Evolutionary conservation across 2,113 vertebrate species (phyloP).

Genomic region (Phalacrocorax pelagicus): DNA sequence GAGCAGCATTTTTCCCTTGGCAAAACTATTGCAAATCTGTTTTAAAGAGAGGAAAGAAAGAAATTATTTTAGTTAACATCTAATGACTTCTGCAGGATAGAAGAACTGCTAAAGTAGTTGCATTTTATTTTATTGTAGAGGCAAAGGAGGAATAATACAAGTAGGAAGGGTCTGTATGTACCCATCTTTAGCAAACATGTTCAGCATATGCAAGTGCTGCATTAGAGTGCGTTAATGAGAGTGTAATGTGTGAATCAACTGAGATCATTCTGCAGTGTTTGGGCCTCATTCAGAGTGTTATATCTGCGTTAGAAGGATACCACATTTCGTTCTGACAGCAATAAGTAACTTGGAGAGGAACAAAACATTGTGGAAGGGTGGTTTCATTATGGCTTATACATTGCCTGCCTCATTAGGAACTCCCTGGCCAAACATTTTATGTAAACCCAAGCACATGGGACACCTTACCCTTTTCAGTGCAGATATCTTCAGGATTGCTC

Average conservation of each 20-base stretch:
- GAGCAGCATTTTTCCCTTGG: not conserved
- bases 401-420: not conserved
- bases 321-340: not conserved
- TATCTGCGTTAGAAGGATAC: not conserved
- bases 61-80: not conserved
- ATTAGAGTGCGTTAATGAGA: not conserved
- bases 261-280: not conserved
- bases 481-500: not conserved
- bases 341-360: not conserved
- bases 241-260: not conserved
- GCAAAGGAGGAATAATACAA: not conserved
- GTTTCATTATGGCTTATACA: not conserved
- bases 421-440: not conserved
- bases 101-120: not conserved
- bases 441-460: not conserved
- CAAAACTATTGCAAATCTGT: not conserved
- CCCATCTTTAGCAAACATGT: not conserved
- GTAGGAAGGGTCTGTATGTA: not conserved
- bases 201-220: not conserved
- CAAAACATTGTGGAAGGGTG: not conserved
- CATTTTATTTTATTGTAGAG: not conserved
- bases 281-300: not conserved
- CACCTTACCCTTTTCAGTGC: not conserved
- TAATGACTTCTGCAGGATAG: not conserved
- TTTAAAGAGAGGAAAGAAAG: not conserved